Evolutionary conservation across 1,140 invertebrate genomes (phyloP).

Genomic region (Hycleus cichorii): DNA sequence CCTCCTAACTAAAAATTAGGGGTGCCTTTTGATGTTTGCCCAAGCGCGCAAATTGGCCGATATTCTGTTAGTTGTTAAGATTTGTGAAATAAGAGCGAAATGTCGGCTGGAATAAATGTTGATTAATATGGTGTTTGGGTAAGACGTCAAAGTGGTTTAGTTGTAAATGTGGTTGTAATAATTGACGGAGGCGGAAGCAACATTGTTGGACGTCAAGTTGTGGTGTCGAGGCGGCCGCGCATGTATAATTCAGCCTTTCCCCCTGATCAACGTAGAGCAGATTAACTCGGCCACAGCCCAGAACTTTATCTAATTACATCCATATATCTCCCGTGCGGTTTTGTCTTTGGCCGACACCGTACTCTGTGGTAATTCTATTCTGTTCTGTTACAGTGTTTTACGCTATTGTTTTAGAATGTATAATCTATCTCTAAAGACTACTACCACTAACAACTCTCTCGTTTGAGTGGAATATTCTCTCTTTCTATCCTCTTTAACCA

Average conservation of each 20-base stretch:
- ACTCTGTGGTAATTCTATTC: constrained; percentile 19
- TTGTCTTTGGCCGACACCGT: constrained; percentile 24
- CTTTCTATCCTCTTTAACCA: too few species aligned
- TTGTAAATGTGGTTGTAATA: constrained; percentile 12
- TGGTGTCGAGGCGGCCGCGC: constrained; percentile 19
- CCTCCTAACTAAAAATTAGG: too few species aligned
- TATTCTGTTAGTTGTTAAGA: too few species aligned
- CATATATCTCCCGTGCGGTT: constrained; percentile 33
- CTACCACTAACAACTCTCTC: too few species aligned
- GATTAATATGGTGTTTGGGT: background rate
- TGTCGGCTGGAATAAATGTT: background rate
- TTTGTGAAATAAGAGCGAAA: too few species aligned
- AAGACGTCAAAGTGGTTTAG: background rate
- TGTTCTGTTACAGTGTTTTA: constrained; percentile 18
- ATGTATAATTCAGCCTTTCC: constrained; percentile 22
- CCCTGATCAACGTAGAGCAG: constrained; percentile 20
- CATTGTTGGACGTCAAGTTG: constrained; percentile 20
- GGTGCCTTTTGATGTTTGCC: too few species aligned
- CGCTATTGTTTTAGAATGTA: constrained; percentile 5
- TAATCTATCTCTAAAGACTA: too few species aligned
- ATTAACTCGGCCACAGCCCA: constrained; percentile 34
- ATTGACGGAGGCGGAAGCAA: constrained; percentile 15
- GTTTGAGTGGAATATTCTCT: too few species aligned
- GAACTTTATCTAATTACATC: constrained; percentile 36
- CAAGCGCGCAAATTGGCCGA: too few species aligned